These are phyloP conservation scores for Uloborus plumipes DNA, from an alignment of 2,888 invertebrate genomes.

Conservation along the genomic window DNA sequence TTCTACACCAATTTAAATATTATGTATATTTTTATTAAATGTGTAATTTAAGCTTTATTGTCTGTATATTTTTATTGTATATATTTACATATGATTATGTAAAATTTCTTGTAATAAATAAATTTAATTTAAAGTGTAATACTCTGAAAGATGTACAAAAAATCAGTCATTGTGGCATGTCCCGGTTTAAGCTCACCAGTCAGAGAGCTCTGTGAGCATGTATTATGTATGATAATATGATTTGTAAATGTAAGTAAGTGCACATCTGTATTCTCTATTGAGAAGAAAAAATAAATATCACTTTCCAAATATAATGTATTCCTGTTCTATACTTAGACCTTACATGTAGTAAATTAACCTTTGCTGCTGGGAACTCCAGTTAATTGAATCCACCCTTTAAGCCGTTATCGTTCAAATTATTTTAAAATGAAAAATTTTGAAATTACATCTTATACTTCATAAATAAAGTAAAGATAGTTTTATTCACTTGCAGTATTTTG, in stretches of 20 bases:
- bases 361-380: too few relatives aligned
- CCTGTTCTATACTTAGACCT: too few relatives aligned
- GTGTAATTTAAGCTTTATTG: slow-evolving; percentile 11
- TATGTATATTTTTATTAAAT: slow-evolving; percentile 14
- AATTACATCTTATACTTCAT: too few relatives aligned
- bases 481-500: too few relatives aligned
- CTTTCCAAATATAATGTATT: too few relatives aligned
- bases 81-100: slow-evolving; percentile 1
- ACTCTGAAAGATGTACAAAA: too few relatives aligned
- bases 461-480: too few relatives aligned
- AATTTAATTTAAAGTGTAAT: neutral
- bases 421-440: too few relatives aligned
- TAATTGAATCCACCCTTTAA: too few relatives aligned
- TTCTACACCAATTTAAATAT: neutral
- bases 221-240: slow-evolving; percentile 10
- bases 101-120: neutral
- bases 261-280: slow-evolving; percentile 57
- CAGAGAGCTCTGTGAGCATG: slow-evolving; percentile 2
- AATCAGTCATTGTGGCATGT: slow-evolving; percentile 14
- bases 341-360: too few relatives aligned
- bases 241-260: slow-evolving; percentile 43
- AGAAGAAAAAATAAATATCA: slow-evolving; percentile 23
- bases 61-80: slow-evolving; percentile 10
- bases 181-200: slow-evolving; percentile 13
- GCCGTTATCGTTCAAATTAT: too few relatives aligned